Base-by-base conservation (phyloP, 2,888 invertebrate species). In the Blastobasis adustella region DNA sequence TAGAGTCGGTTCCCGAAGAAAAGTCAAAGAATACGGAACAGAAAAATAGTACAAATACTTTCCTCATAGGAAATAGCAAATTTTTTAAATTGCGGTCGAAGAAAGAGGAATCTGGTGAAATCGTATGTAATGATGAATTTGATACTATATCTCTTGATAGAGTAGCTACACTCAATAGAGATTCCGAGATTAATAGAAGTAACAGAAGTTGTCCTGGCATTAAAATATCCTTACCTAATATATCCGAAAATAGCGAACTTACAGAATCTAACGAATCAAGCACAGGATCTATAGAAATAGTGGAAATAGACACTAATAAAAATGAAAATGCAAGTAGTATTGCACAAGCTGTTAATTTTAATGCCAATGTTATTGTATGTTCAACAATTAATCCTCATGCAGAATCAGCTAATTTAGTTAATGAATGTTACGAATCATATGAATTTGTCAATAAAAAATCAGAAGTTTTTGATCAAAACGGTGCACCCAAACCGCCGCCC, bases 181-280 rank as follows among this genome's bases (percentile, higher is more conserved):
- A 84, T 63, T 81, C 84, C 10, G 67, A 79, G 23, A 82, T 83
- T 1, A 88, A 87, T 59, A 79, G 85, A 65, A 88, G 88, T 67
- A 88, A 88, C 57, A 73, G 86, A 57, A 88, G 87, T 57, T 87
- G 87, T 63, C 87, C 87, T 10, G 87, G 87, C 6, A 87, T 87
- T 58, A 86, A 88, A 73, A 85, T 79, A 5, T 88, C 88, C 4
- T 65, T 88, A 51, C 88, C 87, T 44, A 86, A 88, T 65, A 88
- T 88, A 68, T 80, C 85, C 9, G 88, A 88, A 71, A 85, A 87
- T 54, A 84, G 78, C 49, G 88, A 88, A 67, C 65, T 79, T 7
- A 79, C 79, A 57, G 83, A 82, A 66, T 77, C 80, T 10, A 62
- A 66, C 53, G 82, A 83, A 62, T 82, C 82, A 6, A 61, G 76